These are phyloP conservation scores for Oryzias dopingdopingensis DNA, from an alignment of 2,797 vertebrate genomes.

Conservation along the genomic window DNA sequence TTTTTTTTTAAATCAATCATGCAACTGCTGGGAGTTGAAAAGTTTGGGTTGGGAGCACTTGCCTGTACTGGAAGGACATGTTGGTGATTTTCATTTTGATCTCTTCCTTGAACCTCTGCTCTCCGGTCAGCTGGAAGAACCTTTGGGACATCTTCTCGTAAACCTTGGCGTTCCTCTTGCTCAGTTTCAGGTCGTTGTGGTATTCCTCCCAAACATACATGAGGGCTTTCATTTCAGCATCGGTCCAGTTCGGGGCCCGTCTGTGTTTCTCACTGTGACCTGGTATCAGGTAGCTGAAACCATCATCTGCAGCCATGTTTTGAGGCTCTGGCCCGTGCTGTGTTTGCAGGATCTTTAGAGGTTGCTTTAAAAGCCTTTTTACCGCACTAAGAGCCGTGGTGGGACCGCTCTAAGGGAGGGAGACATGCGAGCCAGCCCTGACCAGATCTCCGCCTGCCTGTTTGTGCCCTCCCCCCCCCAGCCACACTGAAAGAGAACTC, in stretches of 20 bases:
- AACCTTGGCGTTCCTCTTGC: conserved; percentile 98
- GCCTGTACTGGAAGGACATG: conserved; percentile 99
- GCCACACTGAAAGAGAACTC: conserved; percentile 87
- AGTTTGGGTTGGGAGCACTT: conserved; percentile 57
- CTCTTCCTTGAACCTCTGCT: conserved; percentile 95
- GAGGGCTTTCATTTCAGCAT: conserved; percentile 96
- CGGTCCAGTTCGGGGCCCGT: conserved; percentile 98
- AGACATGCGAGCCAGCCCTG: conserved; percentile 54
- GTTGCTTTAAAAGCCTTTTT: conserved; percentile 71
- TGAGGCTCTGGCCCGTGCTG: conserved; percentile 28
- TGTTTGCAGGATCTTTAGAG: conserved; percentile 35
- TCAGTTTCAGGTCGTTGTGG: conserved; percentile 93
- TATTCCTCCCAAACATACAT: conserved; percentile 97
- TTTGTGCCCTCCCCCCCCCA: conserved; percentile 73
- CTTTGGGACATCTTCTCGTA: conserved; percentile 99
- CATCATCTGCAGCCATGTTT: conserved; percentile 89
- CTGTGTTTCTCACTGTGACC: conserved; percentile 93
- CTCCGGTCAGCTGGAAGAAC: conserved; percentile 94
- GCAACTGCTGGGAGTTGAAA: conserved; percentile 24
- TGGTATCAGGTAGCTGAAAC: conserved; percentile 86
- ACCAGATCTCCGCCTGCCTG: conserved; percentile 42
- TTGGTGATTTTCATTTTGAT: conserved; percentile 99
- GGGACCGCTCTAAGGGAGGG: conserved; percentile 53
- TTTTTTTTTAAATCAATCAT: conserved; percentile 11
- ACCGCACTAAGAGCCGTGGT: conserved; percentile 47